phyloP scores from a whole-genome alignment of 2,113 vertebrate genomes.

The Xyrauchen texanus region DNA sequence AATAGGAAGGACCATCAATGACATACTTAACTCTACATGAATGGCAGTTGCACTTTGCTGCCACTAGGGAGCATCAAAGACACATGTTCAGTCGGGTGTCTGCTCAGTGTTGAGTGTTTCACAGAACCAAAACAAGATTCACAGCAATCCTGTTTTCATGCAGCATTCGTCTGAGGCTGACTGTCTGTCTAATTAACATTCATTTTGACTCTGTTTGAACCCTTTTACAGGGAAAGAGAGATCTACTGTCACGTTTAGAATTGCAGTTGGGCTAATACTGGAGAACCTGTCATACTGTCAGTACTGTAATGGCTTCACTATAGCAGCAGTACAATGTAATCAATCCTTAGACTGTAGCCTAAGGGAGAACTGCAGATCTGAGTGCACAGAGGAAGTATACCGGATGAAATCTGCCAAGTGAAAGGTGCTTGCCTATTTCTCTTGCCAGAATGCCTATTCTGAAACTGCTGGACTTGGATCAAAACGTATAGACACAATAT shows the following conservation, averaged over 20 bases:
- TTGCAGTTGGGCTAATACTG: too few relatives aligned
- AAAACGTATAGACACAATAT: too few relatives aligned
- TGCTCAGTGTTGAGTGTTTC: background rate
- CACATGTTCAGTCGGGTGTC: constrained; percentile 9
- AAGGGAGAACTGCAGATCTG: background rate
- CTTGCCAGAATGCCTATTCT: background rate
- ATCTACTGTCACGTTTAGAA: too few relatives aligned
- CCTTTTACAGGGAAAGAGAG: too few relatives aligned
- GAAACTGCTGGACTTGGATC: background rate
- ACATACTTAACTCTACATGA: background rate
- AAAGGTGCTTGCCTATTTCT: background rate
- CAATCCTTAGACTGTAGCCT: constrained; percentile 27
- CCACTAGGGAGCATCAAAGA: constrained; percentile 65
- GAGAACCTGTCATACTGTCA: background rate
- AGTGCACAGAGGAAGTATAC: background rate
- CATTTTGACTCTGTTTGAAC: background rate
- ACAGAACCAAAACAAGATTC: constrained; percentile 19
- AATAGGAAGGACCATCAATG: too few relatives aligned
- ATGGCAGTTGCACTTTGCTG: constrained; percentile 6
- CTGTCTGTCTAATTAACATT: constrained; percentile 36
- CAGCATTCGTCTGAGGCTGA: constrained; percentile 30
- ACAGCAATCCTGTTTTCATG: constrained; percentile 5
- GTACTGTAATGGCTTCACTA: background rate
- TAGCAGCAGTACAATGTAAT: constrained; percentile 49
- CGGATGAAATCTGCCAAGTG: background rate